A percentile compares a stretch with the other conserved stretches of the same genome.
Evolutionary conservation across 2,888 invertebrate genomes (phyloP).

Genomic region (Oxycera nigricornis): DNA sequence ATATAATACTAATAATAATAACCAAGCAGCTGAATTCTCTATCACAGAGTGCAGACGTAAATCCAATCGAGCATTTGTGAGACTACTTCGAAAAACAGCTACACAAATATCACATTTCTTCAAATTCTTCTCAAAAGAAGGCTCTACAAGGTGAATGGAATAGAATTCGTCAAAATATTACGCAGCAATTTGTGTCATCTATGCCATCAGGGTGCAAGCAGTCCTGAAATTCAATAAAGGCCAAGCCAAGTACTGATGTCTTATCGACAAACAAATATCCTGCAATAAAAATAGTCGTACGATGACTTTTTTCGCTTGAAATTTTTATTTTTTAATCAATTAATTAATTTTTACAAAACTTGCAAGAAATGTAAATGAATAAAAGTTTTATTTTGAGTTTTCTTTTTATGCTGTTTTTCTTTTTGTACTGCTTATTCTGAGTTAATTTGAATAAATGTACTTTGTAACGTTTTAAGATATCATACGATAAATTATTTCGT

Average conservation of each 20-base stretch:
- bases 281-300: not conserved
- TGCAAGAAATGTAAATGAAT: not conserved
- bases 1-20: no score
- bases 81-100: not conserved
- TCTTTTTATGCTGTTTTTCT: not conserved
- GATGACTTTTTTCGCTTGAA: no score
- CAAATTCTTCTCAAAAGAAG: not conserved
- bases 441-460: not conserved
- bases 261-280: not conserved
- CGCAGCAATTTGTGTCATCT: not conserved
- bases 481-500: not conserved
- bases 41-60: not conserved
- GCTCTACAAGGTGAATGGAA: constrained; percentile 2
- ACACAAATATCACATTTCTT: not conserved
- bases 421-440: not conserved
- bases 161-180: not conserved
- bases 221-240: not conserved
- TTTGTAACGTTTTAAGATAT: not conserved
- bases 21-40: not conserved
- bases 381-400: not conserved
- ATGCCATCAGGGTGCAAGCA: no score
- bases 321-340: no score
- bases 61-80: not conserved
- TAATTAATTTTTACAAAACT: not conserved
- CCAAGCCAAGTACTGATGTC: not conserved